A percentile compares a stretch with the other conserved stretches of the same genome.
phyloP scores from a whole-genome alignment of 2,888 invertebrate genomes.

The Coelopa pilipes region DNA sequence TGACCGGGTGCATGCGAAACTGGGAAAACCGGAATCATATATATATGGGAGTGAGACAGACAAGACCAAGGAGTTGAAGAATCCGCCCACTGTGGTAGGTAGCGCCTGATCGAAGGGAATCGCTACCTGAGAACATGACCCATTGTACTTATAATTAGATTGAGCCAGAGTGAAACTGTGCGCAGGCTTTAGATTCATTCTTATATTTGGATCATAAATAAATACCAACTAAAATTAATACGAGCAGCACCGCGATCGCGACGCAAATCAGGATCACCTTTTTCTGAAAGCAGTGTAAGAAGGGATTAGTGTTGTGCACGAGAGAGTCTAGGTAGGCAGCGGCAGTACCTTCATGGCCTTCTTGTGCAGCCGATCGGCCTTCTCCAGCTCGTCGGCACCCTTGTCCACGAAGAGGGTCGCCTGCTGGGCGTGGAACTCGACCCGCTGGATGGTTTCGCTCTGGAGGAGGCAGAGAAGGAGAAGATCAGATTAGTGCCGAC shows the following conservation, averaged over 20 bases:
- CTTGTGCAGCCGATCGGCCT: constrained; percentile 55
- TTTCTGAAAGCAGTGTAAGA: constrained; percentile 55
- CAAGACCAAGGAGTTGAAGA: no score
- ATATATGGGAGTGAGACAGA: no score
- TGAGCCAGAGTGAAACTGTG: background rate
- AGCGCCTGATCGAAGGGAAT: background rate
- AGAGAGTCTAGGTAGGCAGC: background rate
- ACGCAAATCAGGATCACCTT: constrained; percentile 60
- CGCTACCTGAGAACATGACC: background rate
- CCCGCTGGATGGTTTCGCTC: constrained; percentile 65
- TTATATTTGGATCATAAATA: constrained; percentile 52
- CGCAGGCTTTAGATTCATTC: background rate
- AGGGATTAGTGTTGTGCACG: background rate
- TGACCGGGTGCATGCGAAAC: no score
- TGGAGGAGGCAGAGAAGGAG: constrained; percentile 38
- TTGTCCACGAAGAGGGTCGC: constrained; percentile 63
- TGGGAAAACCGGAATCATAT: no score
- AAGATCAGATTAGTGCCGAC: background rate
- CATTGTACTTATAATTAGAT: background rate
- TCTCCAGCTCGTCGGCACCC: constrained; percentile 59
- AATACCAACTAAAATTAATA: constrained; percentile 58
- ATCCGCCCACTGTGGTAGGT: background rate
- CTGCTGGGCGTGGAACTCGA: constrained; percentile 66
- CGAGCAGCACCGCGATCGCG: constrained; percentile 53
- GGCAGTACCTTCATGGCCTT: constrained; percentile 56